Percentiles rank a stretch among this genome's conserved stretches.
Conservation (phyloP, 2,113 vertebrate genomes). For the Connochaetes taurinus region DNA sequence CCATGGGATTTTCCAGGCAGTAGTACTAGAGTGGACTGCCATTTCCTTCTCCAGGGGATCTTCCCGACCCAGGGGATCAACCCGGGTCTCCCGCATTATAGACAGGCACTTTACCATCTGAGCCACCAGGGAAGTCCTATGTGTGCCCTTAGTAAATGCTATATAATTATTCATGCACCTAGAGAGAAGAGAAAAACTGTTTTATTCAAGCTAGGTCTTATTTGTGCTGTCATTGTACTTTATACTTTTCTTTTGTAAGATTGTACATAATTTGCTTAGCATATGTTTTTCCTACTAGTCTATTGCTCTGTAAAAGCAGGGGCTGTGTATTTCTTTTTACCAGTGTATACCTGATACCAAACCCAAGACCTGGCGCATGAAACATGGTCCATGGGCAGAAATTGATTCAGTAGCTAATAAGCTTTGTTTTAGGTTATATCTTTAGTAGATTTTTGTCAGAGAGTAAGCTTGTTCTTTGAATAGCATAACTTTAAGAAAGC, state of each 20-base stretch:
- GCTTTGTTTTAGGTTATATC: neutral
- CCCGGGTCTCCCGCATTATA: too few species aligned
- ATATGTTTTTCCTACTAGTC: neutral
- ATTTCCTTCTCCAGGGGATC: too few species aligned
- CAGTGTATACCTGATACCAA: neutral
- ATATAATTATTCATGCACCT: neutral
- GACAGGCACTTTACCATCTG: too few species aligned
- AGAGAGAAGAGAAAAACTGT: neutral
- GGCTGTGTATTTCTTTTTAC: neutral
- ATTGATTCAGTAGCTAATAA: neutral
- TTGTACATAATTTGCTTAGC: neutral
- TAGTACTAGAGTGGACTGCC: too few species aligned
- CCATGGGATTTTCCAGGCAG: too few species aligned
- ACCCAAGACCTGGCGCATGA: neutral
- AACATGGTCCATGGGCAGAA: neutral
- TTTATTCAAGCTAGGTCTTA: neutral
- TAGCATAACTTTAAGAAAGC: neutral
- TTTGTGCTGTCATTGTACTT: neutral
- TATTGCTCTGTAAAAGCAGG: neutral
- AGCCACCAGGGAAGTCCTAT: too few species aligned
- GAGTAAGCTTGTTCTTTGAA: neutral
- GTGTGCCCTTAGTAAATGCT: neutral
- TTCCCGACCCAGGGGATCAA: too few species aligned
- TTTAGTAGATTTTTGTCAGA: conserved; percentile 13
- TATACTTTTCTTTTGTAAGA: neutral